phyloP scores from a whole-genome alignment of 2,888 invertebrate species.

The Melinaea menophilus region DNA sequence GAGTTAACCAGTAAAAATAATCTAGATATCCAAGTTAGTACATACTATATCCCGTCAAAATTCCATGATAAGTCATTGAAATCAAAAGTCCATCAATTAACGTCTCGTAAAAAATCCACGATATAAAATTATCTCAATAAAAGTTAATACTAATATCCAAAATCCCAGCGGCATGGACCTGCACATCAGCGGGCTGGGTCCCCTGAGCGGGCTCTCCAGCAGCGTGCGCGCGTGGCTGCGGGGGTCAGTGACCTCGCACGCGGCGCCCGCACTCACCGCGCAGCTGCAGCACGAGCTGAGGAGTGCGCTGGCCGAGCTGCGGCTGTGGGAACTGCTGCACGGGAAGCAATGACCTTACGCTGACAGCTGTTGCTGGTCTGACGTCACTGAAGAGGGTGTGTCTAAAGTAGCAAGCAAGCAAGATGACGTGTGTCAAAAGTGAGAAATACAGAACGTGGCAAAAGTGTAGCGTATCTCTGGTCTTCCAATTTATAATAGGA shows the following conservation, averaged over 20 bases:
- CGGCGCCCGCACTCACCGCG: slow-evolving; percentile 52
- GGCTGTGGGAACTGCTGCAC: slow-evolving; percentile 60
- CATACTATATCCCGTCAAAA: too few species aligned
- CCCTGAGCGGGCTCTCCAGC: slow-evolving; percentile 54
- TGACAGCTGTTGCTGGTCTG: background rate
- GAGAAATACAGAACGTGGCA: too few species aligned
- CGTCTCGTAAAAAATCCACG: background rate
- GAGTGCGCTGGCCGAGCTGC: slow-evolving; percentile 56
- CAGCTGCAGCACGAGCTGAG: slow-evolving; percentile 58
- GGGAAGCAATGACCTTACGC: slow-evolving; percentile 35
- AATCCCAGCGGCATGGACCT: slow-evolving; percentile 60
- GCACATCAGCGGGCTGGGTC: slow-evolving; percentile 68
- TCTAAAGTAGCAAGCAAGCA: too few species aligned
- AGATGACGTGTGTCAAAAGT: too few species aligned
- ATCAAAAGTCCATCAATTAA: too few species aligned
- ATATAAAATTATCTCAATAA: background rate
- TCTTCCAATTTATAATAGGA: too few species aligned
- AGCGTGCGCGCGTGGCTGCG: slow-evolving; percentile 44
- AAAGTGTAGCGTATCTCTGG: too few species aligned
- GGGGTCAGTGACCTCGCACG: slow-evolving; percentile 43
- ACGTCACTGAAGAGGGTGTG: background rate
- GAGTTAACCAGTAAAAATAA: too few species aligned
- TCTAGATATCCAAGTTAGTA: too few species aligned
- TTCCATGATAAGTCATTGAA: too few species aligned
- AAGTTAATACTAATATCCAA: background rate